A percentile compares a stretch with the other conserved stretches of the same genome.
These are phyloP conservation scores for Bombylius major DNA, from an alignment of 2,888 invertebrate genomes.

Conservation along the genomic window DNA sequence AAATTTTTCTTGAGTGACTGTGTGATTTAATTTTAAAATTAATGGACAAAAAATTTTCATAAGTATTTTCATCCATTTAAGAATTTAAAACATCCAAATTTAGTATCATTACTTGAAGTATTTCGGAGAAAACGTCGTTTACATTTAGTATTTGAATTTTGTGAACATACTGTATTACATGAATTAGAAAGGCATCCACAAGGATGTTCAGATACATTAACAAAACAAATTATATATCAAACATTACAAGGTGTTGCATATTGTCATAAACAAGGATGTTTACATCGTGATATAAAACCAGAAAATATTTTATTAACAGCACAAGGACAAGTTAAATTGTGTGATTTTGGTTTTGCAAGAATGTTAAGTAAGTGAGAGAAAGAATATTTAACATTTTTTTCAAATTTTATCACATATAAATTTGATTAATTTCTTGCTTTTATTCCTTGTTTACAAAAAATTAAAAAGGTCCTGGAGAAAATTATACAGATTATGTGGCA, in stretches of 20 bases:
- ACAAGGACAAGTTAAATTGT: conserved; percentile 89
- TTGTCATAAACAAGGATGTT: conserved; percentile 90
- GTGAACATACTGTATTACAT: conserved; percentile 92
- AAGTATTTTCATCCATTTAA: conserved; percentile 33
- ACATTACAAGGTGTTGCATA: conserved; percentile 90
- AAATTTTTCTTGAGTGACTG: too few relatives aligned
- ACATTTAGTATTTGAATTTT: conserved; percentile 97
- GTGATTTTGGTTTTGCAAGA: conserved; percentile 95
- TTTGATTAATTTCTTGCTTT: not conserved
- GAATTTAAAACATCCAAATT: conserved; percentile 96
- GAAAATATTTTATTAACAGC: conserved; percentile 93
- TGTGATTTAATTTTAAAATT: too few relatives aligned
- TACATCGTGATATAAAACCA: conserved; percentile 95
- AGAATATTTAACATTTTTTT: not conserved
- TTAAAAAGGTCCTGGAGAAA: conserved; percentile 77
- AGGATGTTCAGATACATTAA: conserved; percentile 84
- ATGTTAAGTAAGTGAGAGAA: conserved; percentile 58
- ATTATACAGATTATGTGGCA: conserved; percentile 98
- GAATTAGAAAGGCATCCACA: conserved; percentile 88
- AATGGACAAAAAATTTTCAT: too few relatives aligned
- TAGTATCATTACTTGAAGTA: conserved; percentile 94
- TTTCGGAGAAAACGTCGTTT: conserved; percentile 90
- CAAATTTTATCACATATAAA: too few relatives aligned
- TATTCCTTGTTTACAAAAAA: not conserved
- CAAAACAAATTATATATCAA: conserved; percentile 90